Conservation (phyloP, 1,140 invertebrate species). For the Aphelinus certus region DNA sequence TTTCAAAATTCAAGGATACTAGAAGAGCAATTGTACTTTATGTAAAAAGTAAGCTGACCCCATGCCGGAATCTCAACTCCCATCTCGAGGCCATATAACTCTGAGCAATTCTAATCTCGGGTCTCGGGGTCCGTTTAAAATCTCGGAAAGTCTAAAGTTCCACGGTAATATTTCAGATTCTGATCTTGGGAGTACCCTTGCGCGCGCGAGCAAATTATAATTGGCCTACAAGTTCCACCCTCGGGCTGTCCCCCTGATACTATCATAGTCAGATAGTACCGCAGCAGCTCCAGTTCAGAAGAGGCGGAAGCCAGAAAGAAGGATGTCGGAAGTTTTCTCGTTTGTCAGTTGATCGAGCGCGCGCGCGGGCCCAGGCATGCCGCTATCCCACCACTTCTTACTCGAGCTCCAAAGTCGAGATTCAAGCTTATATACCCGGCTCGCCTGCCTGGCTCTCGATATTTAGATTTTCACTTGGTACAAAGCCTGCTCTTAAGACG, state of each 20-base stretch:
- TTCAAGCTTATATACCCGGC: not conserved
- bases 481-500: too few relatives aligned
- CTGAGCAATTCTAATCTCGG: not conserved
- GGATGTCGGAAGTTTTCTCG: conserved; percentile 33
- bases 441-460: not conserved
- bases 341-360: conserved; percentile 26
- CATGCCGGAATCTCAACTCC: too few relatives aligned
- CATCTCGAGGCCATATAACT: not conserved
- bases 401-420: too few relatives aligned
- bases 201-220: conserved; percentile 3
- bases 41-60: too few relatives aligned
- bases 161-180: too few relatives aligned
- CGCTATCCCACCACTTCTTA: not conserved
- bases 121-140: not conserved
- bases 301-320: conserved; percentile 1
- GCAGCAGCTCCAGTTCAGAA: not conserved
- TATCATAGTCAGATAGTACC: conserved; percentile 1
- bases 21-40: too few relatives aligned
- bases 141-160: too few relatives aligned
- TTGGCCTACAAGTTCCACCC: not conserved
- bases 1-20: too few relatives aligned
- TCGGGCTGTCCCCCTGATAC: not conserved
- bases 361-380: not conserved
- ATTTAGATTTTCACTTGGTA: conserved; percentile 24
- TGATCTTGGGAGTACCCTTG: too few relatives aligned